Percentiles rank a stretch among this genome's conserved stretches.
Evolutionary conservation across 2,888 invertebrate species (phyloP).

Genomic region (Eupithecia subfuscata): DNA sequence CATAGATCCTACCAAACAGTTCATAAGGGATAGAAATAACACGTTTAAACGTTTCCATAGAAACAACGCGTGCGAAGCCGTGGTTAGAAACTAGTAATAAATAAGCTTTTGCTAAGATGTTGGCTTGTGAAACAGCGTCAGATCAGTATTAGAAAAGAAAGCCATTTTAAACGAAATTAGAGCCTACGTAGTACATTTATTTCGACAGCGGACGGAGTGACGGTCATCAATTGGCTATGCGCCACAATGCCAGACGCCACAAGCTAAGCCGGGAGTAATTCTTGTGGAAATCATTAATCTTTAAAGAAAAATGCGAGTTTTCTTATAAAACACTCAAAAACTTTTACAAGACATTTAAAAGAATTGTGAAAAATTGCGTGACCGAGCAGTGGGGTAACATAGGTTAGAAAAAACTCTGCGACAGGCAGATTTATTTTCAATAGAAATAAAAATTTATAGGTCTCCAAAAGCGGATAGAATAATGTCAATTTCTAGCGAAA

Average conservation of each 20-base stretch:
- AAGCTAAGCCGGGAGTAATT: background rate
- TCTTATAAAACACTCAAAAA: no score
- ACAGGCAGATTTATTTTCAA: no score
- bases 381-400: no score
- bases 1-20: no score
- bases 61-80: no score
- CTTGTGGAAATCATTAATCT: background rate
- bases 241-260: background rate
- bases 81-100: no score
- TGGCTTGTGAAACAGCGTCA: background rate
- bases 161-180: background rate
- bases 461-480: no score
- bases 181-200: background rate
- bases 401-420: no score
- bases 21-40: no score
- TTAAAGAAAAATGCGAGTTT: background rate
- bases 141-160: background rate
- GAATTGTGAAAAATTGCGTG: background rate
- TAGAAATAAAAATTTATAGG: no score
- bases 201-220: background rate
- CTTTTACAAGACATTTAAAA: background rate
- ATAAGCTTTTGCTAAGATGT: background rate
- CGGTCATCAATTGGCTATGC: background rate
- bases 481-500: no score
- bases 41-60: no score